Base-by-base conservation (phyloP, 2,797 vertebrate species). In the Acanthurus leucopareius region DNA sequence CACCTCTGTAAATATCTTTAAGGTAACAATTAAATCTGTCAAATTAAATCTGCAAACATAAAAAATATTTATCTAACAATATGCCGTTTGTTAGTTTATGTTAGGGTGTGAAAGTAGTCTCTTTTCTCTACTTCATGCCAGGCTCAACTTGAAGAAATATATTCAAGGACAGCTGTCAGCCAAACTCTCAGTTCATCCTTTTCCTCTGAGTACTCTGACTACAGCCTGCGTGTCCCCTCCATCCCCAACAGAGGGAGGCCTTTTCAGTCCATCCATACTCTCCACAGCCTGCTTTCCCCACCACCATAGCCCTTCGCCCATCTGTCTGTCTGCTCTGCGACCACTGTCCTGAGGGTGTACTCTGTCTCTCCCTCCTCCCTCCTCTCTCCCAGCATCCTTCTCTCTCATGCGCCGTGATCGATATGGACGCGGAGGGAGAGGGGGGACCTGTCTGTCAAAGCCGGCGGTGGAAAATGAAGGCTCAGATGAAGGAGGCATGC, bases 401-500 rank as follows among this genome's bases (percentile, higher is more conserved):
- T 86, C 87, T 91, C 91, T 93, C 86, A 87, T 87, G 89, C 85
- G 74, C 86, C 64, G 89, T 94, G 94, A 95, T 95, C 95, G 92
- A 95, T 95, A 94, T 93, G 91, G 92, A 92, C 90, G 91, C 91
- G 69, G 87, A 92, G 93, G 92, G 93, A 94, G 91, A 86, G 79
- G 73, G 85, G 93, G 90, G 91, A 92, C 91, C 93, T 94, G 94
- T 94, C 94, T 92, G 92, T 95, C 93, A 94, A 92, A 94, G 92
- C 87, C 56, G 80, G 82, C 73, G 84, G 83, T 86, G 88, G 88
- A 94, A 94, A 95, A 95, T 93, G 91, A 94, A 93, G 89, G 91
- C 89, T 90, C 86, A 86, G 91, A 93, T 92, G 92, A 94, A 93
- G 91, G 90, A 94, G 91, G 92, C 91, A 94, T 94, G 92, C 93